These are phyloP conservation scores for Holotrichia oblita DNA, from an alignment of 1,140 invertebrate species.

Conservation along the genomic window DNA sequence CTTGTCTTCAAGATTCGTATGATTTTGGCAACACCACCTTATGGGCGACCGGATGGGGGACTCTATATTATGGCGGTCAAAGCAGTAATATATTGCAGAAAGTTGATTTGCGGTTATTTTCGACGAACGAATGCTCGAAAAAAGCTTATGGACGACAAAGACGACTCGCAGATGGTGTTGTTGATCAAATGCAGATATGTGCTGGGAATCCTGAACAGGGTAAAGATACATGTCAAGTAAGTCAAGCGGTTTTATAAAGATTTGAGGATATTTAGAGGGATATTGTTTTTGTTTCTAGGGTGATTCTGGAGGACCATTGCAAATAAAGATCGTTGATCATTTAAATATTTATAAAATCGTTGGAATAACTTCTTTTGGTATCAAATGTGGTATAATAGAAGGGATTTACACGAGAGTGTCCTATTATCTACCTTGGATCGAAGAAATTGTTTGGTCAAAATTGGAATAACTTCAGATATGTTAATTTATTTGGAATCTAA, in stretches of 20 bases:
- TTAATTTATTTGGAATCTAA: too few relatives aligned
- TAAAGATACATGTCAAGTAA: conserved; percentile 62
- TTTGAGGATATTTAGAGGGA: neutral
- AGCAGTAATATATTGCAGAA: conserved; percentile 62
- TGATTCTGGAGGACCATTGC: conserved; percentile 75
- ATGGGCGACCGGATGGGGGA: conserved; percentile 65
- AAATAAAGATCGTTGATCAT: conserved; percentile 60
- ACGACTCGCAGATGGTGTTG: conserved; percentile 62
- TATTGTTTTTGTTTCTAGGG: conserved; percentile 61
- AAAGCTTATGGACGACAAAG: conserved; percentile 52
- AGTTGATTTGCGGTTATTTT: too few relatives aligned
- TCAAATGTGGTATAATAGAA: conserved; percentile 54
- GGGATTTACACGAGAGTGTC: conserved; percentile 73
- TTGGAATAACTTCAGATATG: too few relatives aligned
- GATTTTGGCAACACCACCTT: conserved; percentile 25
- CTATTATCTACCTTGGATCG: conserved; percentile 73
- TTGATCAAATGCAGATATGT: conserved; percentile 68
- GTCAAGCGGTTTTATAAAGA: conserved; percentile 9
- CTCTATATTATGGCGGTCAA: conserved; percentile 57
- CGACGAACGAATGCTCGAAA: conserved; percentile 52
- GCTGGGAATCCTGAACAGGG: conserved; percentile 66
- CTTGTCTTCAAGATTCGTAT: conserved; percentile 57
- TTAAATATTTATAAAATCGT: conserved; percentile 9
- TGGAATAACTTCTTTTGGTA: conserved; percentile 27
- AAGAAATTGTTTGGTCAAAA: conserved; percentile 67